These are phyloP conservation scores for Heptranchias perlo DNA, from an alignment of 2,113 vertebrate species.

Conservation along the genomic window DNA sequence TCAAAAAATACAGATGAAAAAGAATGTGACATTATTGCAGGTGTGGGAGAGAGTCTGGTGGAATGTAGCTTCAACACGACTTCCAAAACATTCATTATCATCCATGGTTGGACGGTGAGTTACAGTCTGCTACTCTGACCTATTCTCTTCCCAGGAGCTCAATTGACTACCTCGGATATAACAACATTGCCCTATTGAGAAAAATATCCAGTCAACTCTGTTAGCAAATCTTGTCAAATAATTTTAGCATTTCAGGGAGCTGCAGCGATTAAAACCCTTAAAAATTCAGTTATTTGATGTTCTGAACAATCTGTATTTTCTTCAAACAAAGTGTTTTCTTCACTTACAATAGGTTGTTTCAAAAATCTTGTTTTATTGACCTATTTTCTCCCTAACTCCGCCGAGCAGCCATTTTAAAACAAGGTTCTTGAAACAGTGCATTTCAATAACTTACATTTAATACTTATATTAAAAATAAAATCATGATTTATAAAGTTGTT, in stretches of 20 bases:
- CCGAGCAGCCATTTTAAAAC: not conserved
- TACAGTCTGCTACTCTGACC: too few species aligned
- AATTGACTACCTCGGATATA: not conserved
- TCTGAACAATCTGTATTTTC: not conserved
- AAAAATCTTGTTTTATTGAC: not conserved
- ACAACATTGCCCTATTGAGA: not conserved
- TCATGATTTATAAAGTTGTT: not conserved
- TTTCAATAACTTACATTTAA: not conserved
- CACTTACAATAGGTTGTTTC: not conserved
- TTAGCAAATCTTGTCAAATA: not conserved
- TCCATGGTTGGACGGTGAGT: slow-evolving; percentile 91
- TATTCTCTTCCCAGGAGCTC: not conserved
- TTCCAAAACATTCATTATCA: slow-evolving; percentile 82
- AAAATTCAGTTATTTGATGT: not conserved
- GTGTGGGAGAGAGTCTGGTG: slow-evolving; percentile 52
- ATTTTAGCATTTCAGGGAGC: not conserved
- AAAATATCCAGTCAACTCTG: not conserved
- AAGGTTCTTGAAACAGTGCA: not conserved
- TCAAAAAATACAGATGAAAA: slow-evolving; percentile 58
- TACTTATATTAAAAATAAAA: not conserved
- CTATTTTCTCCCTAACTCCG: not conserved
- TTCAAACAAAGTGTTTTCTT: not conserved
- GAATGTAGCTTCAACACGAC: slow-evolving; percentile 78
- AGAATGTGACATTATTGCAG: slow-evolving; percentile 64
- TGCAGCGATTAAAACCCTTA: not conserved